phyloP scores from a whole-genome alignment of 2,113 vertebrate genomes.

The Bambusicola thoracicus region DNA sequence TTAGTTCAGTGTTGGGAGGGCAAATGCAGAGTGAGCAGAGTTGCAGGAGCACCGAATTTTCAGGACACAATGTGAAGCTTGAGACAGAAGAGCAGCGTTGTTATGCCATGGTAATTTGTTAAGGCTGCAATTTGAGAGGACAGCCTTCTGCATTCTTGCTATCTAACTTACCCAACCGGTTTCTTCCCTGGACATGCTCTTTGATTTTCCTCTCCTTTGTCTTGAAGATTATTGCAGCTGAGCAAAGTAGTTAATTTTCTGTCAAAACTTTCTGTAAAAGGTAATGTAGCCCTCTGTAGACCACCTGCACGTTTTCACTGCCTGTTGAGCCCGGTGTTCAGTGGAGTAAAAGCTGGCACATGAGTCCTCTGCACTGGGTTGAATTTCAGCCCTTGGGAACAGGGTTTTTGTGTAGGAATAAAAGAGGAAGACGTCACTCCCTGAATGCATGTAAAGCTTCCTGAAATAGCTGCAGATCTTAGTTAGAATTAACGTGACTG shows the following conservation, averaged over 20 bases:
- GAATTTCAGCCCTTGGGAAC: constrained; percentile 22
- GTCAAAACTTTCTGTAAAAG: neutral
- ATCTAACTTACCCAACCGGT: constrained; percentile 11
- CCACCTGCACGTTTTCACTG: neutral
- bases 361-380: neutral
- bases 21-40: neutral
- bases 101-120: constrained; percentile 11
- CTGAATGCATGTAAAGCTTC: constrained; percentile 37
- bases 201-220: constrained; percentile 27
- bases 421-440: constrained; percentile 39
- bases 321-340: neutral
- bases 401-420: constrained; percentile 16
- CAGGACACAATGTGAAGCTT: neutral
- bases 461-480: constrained; percentile 55
- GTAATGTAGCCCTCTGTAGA: neutral
- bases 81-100: neutral
- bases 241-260: constrained; percentile 12
- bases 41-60: neutral
- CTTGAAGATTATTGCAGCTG: neutral
- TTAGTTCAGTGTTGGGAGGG: neutral
- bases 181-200: neutral
- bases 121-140: constrained; percentile 23
- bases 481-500: neutral
- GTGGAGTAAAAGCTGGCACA: neutral
- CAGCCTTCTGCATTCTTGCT: neutral